Evolutionary conservation across 2,888 invertebrate species (phyloP), one percentile per base, ranked within the genome.

Genomic region (Alcis repandata): DNA sequence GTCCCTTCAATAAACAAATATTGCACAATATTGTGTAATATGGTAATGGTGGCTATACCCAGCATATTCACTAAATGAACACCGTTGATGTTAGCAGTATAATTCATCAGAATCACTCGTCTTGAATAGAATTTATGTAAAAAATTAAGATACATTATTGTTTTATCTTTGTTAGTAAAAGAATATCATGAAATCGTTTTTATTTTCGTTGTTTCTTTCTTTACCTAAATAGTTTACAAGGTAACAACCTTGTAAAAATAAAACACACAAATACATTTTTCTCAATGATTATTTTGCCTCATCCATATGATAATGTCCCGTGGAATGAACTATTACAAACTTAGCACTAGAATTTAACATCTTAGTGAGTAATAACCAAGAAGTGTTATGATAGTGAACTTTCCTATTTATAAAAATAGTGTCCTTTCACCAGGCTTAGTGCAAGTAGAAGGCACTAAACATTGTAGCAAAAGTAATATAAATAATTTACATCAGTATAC

Each of bases 271-370:
- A 60, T 40, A 49, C 53, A 57, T 67, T 65, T 65, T 66, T 69
- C 65, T 70, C 54, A 75, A 76, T 79, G 73, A 73, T 78, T 79
- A 74, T 78, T 75, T 78, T 72, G 71, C 78, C 78, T 79, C 75
- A 76, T 76, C 77, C 75, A 74, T 77, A 79, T 72, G 70, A 71
- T 74, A 69, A 65, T 68, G 64, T 68, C 70, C 73, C 70, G 62
- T 80, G 82, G 81, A 82, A 82, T 82, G 80, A 81, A 79, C 76
- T 75, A 77, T 71, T 73, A 68, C 59, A 66, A 69, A 61, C 63
- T 52, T 68, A 62, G 65, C 41, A 63, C 59, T 57, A 71, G 52
- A 65, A 67, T 64, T 68, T 64, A 59, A 58, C 59, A 32, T 36
- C 54, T 59, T 59, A 57, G 49, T 43, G 54, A 59, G 38, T 40